Evolutionary conservation across 92 coral and sea anemone genomes (phyloP), one percentile per base, ranked within the genome.

Genomic region (Palythoa caribaeorum): DNA sequence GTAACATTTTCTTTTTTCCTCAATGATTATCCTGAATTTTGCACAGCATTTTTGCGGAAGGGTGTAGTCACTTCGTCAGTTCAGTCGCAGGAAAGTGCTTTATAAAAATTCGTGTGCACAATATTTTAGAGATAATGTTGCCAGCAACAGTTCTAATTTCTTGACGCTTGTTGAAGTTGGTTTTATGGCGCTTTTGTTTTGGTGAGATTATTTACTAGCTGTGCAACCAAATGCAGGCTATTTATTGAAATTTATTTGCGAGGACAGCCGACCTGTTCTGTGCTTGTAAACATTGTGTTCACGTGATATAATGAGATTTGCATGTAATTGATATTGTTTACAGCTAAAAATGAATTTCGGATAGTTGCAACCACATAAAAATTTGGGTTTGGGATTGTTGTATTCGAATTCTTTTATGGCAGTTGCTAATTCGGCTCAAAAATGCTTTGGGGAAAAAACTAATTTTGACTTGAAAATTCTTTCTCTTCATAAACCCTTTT

Each of bases 261-360:
- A 75, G 7, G 13, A 44, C 17, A 44, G 12, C 71, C 71, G 84
- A 79, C 84, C 84, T 79, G 84, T 79, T 81, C 62, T 81, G 70
- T 40, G 76, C 63, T 81, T 81, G 76, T 81, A 81, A 81, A 81
- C 86, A 66, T 47, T 63, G 60, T 28, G 50, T 37, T 81, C 86
- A 81, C 86, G 86, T 81, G 75, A 81, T 71, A 1, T 20, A 14
- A 36, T 55, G 57, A 38, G 51, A 79, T 81, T 81, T 81, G 74
- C 86, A 81, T 66, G 73, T 69, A 47, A 71, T 44, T 63, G 75
- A 40, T 63, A 7, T 35, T 79, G 39, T 59, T 55, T 19, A 3
- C n/a, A 77, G 14, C 21, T 20, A 7, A 11, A 54, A n/a, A 19
- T 13, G 57, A 19, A 15, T 9, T 38, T 14, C 50, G 50, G 7